These are phyloP conservation scores for Timema cristinae DNA, from an alignment of 2,888 invertebrate species.

Conservation along the genomic window DNA sequence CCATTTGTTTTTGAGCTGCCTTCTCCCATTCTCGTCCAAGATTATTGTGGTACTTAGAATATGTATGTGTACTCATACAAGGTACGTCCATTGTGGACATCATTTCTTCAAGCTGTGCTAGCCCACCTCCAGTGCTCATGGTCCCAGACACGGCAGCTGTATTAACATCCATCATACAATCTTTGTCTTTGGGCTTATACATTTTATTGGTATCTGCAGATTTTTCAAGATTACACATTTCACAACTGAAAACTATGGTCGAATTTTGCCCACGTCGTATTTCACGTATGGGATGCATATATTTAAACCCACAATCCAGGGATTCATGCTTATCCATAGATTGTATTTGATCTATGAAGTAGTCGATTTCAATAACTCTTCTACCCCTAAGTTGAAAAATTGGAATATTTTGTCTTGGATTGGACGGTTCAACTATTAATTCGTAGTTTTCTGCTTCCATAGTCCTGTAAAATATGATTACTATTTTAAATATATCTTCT, in stretches of 20 bases:
- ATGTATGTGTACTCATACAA: conserved; percentile 20
- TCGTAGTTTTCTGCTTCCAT: too few relatives aligned
- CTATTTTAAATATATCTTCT: too few relatives aligned
- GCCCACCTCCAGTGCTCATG: conserved; percentile 20
- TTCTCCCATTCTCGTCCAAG: conserved; percentile 9
- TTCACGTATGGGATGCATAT: conserved; percentile 8
- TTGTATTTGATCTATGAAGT: conserved; percentile 6
- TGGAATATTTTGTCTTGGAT: too few relatives aligned
- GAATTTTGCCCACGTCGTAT: not conserved
- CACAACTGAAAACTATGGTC: not conserved
- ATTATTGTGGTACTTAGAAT: conserved; percentile 14
- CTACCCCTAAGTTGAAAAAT: not conserved
- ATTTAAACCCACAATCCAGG: conserved; percentile 1
- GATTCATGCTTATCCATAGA: conserved; percentile 5
- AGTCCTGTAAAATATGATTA: too few relatives aligned
- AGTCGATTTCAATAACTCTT: conserved; percentile 2
- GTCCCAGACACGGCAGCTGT: conserved; percentile 25
- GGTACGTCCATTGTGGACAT: conserved; percentile 19
- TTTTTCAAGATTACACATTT: conserved; percentile 1
- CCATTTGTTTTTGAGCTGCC: conserved; percentile 14
- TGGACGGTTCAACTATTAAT: too few relatives aligned
- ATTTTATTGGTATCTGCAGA: not conserved
- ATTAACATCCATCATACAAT: conserved; percentile 1
- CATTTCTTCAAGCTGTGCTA: conserved; percentile 20
- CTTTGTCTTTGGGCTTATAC: not conserved